phyloP scores from a whole-genome alignment of 2,113 vertebrate genomes.

The Emydura subglobosa region DNA sequence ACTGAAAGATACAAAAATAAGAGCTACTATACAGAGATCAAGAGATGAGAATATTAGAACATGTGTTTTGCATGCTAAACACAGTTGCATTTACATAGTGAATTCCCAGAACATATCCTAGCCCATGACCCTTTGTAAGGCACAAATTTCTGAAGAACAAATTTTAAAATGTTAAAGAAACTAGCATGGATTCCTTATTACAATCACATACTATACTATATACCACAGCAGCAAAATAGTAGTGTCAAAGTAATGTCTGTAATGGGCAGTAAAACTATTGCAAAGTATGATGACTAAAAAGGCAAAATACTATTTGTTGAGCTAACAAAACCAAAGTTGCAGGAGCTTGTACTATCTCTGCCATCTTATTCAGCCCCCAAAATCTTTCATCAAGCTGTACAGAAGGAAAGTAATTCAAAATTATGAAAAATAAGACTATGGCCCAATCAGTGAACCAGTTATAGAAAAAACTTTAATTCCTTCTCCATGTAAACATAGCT shows the following conservation, averaged over 20 bases:
- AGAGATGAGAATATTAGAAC: background rate
- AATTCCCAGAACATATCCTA: background rate
- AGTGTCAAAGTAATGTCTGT: background rate
- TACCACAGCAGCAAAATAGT: background rate
- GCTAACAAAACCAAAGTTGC: slow-evolving; percentile 8
- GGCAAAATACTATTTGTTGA: background rate
- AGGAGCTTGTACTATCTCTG: background rate
- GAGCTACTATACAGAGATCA: background rate
- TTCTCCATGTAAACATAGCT: slow-evolving; percentile 2
- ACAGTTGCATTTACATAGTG: background rate
- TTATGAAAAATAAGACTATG: slow-evolving; percentile 15
- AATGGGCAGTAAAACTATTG: background rate
- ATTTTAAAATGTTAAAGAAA: background rate
- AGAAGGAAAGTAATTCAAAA: background rate
- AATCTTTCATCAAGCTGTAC: slow-evolving; percentile 23
- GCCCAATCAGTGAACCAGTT: slow-evolving; percentile 29
- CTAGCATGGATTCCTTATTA: background rate
- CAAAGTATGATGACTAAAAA: slow-evolving; percentile 15
- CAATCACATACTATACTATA: background rate
- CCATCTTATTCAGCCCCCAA: slow-evolving; percentile 12
- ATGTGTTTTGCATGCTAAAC: background rate
- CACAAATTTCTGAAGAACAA: background rate
- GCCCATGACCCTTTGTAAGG: background rate
- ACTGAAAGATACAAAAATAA: background rate
- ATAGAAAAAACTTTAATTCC: slow-evolving; percentile 21